Evolutionary conservation across 2,888 invertebrate genomes (phyloP).

Genomic region (Phyto melanocephala): DNA sequence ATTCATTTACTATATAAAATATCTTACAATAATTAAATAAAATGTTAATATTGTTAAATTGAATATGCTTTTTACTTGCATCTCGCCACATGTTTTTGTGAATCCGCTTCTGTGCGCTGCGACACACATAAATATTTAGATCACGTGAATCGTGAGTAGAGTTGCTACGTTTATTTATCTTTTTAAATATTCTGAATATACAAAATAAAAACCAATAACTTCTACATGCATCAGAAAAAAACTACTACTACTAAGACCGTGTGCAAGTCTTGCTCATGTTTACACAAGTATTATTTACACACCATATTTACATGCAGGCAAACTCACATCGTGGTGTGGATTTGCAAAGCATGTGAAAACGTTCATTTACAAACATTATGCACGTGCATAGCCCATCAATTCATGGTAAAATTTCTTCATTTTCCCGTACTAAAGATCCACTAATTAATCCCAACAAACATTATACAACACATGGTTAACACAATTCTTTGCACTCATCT

Average conservation of each 20-base stretch:
- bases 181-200: neutral
- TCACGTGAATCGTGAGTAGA: slow-evolving; percentile 52
- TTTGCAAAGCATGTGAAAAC: slow-evolving; percentile 28
- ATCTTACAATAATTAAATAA: too few species aligned
- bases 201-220: neutral
- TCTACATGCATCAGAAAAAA: too few species aligned
- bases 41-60: too few species aligned
- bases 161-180: slow-evolving; percentile 13
- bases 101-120: neutral
- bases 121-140: slow-evolving; percentile 51
- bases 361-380: slow-evolving; percentile 56
- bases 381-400: slow-evolving; percentile 76
- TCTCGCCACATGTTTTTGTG: neutral
- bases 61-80: neutral
- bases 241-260: neutral
- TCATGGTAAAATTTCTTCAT: slow-evolving; percentile 68
- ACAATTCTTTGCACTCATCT: neutral
- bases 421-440: slow-evolving; percentile 29
- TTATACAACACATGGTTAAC: slow-evolving; percentile 55
- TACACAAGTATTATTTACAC: slow-evolving; percentile 25
- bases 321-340: neutral
- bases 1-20: too few species aligned
- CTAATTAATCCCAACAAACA: slow-evolving; percentile 40
- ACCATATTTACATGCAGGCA: slow-evolving; percentile 8
- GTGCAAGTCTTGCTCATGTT: slow-evolving; percentile 37